Conservation (phyloP, 2,113 vertebrate genomes). For the Puma concolor region DNA sequence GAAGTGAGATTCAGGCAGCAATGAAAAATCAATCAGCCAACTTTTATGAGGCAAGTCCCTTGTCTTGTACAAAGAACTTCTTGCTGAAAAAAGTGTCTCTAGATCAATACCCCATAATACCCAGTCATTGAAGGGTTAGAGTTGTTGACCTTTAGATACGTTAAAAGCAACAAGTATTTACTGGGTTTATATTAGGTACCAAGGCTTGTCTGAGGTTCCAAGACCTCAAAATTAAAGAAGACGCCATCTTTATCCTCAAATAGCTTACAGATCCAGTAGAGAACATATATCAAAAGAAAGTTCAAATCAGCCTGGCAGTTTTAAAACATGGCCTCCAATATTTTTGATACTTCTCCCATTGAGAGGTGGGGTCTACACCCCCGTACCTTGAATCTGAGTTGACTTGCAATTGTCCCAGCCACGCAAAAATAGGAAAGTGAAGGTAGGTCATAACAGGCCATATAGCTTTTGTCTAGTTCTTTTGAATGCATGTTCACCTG, state of each 20-base stretch:
- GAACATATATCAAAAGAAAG: neutral
- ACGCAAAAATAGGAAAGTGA: neutral
- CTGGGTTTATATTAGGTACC: slow-evolving; percentile 38
- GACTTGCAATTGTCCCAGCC: neutral
- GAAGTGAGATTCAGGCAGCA: slow-evolving; percentile 33
- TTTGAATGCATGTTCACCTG: neutral
- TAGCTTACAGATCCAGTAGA: neutral
- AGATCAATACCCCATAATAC: slow-evolving; percentile 52
- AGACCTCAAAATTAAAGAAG: slow-evolving; percentile 46
- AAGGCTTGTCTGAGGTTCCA: neutral
- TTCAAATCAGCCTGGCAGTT: neutral
- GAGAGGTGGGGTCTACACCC: neutral
- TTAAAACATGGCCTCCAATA: neutral
- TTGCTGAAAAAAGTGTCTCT: slow-evolving; percentile 27
- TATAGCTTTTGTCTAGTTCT: neutral
- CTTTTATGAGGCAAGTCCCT: neutral
- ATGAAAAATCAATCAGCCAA: slow-evolving; percentile 44
- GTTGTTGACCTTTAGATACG: slow-evolving; percentile 62
- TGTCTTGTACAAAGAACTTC: slow-evolving; percentile 48
- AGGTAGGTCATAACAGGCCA: neutral
- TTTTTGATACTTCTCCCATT: neutral
- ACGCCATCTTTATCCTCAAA: slow-evolving; percentile 41
- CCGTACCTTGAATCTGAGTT: neutral
- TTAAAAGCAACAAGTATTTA: slow-evolving; percentile 69
- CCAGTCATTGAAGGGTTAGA: slow-evolving; percentile 50